phyloP scores from a whole-genome alignment of 2,797 vertebrate species.

The Schizopygopsis malacanthus region DNA sequence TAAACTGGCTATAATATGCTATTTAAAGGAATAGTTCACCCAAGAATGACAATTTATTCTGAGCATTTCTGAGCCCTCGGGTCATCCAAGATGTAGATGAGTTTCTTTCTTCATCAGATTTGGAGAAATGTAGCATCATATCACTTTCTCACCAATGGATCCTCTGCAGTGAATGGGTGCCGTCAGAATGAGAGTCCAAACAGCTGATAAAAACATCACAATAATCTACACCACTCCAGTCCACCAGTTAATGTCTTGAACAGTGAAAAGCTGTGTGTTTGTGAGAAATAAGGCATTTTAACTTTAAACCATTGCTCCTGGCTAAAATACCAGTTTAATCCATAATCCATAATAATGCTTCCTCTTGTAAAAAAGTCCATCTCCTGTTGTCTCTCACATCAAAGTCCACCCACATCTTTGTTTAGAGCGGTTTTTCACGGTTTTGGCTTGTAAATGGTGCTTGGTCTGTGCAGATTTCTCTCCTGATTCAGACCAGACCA shows the following conservation, averaged over 20 bases:
- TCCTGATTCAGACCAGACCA: not conserved
- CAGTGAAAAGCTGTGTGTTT: not conserved
- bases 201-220: not conserved
- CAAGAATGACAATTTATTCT: not conserved
- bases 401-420: not conserved
- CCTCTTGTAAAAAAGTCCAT: not conserved
- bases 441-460: not conserved
- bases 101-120: not conserved
- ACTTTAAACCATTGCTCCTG: not conserved
- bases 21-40: not conserved
- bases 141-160: not conserved
- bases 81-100: not conserved
- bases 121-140: not conserved
- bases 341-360: not conserved
- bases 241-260: not conserved
- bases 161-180: not conserved
- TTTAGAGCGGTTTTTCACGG: not conserved
- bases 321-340: not conserved
- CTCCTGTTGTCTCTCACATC: not conserved
- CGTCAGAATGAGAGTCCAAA: not conserved
- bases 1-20: not conserved
- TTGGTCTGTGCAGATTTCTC: not conserved
- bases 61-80: not conserved
- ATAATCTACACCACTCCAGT: not conserved
- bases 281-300: not conserved